These are phyloP conservation scores for Formica aserva DNA, from an alignment of 2,888 invertebrate species.

Conservation along the genomic window DNA sequence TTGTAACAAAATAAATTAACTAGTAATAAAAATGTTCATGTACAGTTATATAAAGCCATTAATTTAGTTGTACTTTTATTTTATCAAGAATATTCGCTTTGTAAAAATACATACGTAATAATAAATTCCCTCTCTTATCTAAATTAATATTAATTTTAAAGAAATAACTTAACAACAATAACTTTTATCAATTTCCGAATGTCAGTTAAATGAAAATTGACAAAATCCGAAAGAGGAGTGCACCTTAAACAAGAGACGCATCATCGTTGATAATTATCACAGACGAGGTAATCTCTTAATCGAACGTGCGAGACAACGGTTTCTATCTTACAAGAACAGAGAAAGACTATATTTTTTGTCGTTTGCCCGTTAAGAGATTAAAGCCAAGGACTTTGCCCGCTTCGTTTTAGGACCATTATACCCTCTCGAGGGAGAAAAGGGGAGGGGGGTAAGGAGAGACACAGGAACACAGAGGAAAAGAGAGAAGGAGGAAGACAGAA, in stretches of 20 bases:
- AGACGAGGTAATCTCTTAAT: constrained; percentile 79
- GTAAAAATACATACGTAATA: background rate
- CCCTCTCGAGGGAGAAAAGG: constrained; percentile 62
- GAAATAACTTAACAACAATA: background rate
- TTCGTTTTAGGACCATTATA: constrained; percentile 83
- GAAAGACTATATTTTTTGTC: constrained; percentile 81
- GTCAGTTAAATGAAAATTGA: background rate
- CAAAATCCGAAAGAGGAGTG: background rate
- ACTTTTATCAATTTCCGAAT: background rate
- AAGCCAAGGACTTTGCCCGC: constrained; percentile 78
- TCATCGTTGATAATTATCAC: constrained; percentile 62
- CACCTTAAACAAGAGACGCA: constrained; percentile 12
- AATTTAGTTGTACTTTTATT: background rate
- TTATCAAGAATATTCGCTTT: background rate
- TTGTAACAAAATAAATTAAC: background rate
- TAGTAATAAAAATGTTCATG: background rate
- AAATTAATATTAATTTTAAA: background rate
- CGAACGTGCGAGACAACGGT: constrained; percentile 67
- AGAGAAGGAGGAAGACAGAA: constrained; percentile 19
- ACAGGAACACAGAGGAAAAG: constrained; percentile 16
- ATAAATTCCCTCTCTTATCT: background rate
- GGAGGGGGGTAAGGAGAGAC: background rate
- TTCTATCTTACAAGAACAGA: constrained; percentile 70
- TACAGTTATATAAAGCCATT: background rate
- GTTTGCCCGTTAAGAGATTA: constrained; percentile 84